A percentile compares a stretch with the other conserved stretches of the same genome.
Conservation (phyloP, 64 coral and sea anemone species). For the Stylophora pistillata region DNA sequence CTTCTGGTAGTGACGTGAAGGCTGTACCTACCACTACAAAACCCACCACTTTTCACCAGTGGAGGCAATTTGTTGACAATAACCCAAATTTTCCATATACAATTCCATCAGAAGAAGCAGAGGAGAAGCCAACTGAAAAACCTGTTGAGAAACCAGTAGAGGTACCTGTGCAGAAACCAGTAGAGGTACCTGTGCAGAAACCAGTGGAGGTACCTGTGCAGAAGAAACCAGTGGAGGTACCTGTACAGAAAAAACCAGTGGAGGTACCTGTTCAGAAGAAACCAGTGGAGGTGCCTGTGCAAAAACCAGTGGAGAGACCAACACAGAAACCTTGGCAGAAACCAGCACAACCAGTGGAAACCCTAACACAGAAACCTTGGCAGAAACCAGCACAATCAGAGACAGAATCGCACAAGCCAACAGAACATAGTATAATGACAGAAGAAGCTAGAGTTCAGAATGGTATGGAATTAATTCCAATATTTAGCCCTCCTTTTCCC, state of each 20-base stretch:
- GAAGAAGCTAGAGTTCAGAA: neutral
- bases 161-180: no score
- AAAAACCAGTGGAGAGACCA: no score
- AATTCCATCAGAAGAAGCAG: constrained; percentile 33
- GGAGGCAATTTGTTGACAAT: constrained; percentile 81
- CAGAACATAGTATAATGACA: constrained; percentile 8
- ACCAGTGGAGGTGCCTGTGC: no score
- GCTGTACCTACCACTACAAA: neutral
- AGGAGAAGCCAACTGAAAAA: neutral
- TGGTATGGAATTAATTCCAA: neutral
- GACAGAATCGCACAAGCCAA: constrained; percentile 27
- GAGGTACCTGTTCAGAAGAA: no score
- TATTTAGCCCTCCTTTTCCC: neutral
- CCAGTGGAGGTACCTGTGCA: no score
- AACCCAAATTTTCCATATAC: constrained; percentile 72
- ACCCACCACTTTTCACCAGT: constrained; percentile 56
- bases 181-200: no score
- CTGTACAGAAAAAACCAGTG: no score
- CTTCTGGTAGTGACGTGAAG: neutral
- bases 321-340: no score
- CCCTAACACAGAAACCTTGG: neutral
- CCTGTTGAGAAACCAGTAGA: no score
- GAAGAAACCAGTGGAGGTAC: no score
- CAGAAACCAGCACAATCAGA: neutral
- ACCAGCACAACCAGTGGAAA: no score